These are phyloP conservation scores for Metalampra italica DNA, from an alignment of 2,888 invertebrate genomes.

Conservation along the genomic window DNA sequence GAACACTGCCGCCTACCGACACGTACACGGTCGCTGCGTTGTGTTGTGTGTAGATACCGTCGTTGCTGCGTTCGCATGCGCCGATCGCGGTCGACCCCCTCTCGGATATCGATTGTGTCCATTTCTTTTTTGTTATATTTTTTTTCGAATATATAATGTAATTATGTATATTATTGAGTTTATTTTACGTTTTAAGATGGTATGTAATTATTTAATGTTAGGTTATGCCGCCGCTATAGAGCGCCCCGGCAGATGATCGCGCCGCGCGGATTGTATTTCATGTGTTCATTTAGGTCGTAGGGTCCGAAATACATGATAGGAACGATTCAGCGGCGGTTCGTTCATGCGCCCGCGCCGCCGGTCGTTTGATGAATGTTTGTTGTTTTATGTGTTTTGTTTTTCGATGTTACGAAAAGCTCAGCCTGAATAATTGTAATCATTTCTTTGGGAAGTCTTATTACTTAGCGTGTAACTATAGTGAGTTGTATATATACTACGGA, in stretches of 20 bases:
- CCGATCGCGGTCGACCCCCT: constrained; percentile 15
- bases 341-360: constrained; percentile 37
- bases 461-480: constrained; percentile 24
- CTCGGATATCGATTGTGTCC: constrained; percentile 39
- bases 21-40: constrained; percentile 14
- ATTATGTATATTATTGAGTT: constrained; percentile 78
- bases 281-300: constrained; percentile 77
- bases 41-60: constrained; percentile 31
- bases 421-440: constrained; percentile 77
- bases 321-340: constrained; percentile 53
- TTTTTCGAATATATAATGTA: constrained; percentile 76
- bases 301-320: constrained; percentile 66
- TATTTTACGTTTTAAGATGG: constrained; percentile 71
- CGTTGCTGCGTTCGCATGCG: constrained; percentile 12
- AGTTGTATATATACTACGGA: constrained; percentile 28
- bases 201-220: constrained; percentile 73
- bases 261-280: constrained; percentile 69
- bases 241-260: constrained; percentile 40
- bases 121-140: constrained; percentile 52
- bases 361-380: constrained; percentile 67
- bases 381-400: constrained; percentile 72
- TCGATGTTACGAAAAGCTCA: constrained; percentile 61
- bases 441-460: constrained; percentile 57
- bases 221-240: constrained; percentile 50
- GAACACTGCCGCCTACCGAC: constrained; percentile 20